These are phyloP conservation scores for Drosophila chauvacae DNA, from an alignment of 1,140 invertebrate genomes.

Conservation along the genomic window DNA sequence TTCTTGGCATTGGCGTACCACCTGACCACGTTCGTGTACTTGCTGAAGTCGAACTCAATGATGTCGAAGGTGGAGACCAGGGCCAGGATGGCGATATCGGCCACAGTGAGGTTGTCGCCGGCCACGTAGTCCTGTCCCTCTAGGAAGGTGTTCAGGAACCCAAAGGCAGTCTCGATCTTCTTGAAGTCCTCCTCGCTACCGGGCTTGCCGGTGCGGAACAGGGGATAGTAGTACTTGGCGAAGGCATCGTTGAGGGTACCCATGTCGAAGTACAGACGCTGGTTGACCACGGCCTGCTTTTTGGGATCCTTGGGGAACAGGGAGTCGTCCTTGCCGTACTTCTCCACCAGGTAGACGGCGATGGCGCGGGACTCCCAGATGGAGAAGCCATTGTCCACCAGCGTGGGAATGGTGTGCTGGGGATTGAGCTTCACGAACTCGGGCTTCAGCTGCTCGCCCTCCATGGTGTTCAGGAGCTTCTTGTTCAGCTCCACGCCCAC, in stretches of 20 bases:
- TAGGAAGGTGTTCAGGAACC: slow-evolving; percentile 38
- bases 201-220: slow-evolving; percentile 36
- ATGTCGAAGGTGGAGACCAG: slow-evolving; percentile 40
- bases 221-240: slow-evolving; percentile 38
- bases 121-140: slow-evolving; percentile 49
- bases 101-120: slow-evolving; percentile 40
- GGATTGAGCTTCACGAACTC: slow-evolving; percentile 86
- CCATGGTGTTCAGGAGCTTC: slow-evolving; percentile 86
- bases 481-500: slow-evolving; percentile 84
- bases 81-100: slow-evolving; percentile 45
- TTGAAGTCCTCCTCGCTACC: slow-evolving; percentile 30
- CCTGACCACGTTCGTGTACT: slow-evolving; percentile 40
- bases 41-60: slow-evolving; percentile 30
- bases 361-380: slow-evolving; percentile 74
- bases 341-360: slow-evolving; percentile 62
- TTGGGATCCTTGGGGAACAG: slow-evolving; percentile 86
- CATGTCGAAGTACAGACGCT: slow-evolving; percentile 86
- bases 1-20: slow-evolving; percentile 53
- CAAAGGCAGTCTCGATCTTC: slow-evolving; percentile 31
- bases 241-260: slow-evolving; percentile 84
- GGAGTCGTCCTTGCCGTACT: slow-evolving; percentile 84
- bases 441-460: slow-evolving; percentile 87
- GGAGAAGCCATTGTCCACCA: slow-evolving; percentile 58
- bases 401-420: slow-evolving; percentile 73
- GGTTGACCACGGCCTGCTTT: slow-evolving; percentile 85